phyloP scores from a whole-genome alignment of 2,113 vertebrate genomes.

The Bubalus kerabau region DNA sequence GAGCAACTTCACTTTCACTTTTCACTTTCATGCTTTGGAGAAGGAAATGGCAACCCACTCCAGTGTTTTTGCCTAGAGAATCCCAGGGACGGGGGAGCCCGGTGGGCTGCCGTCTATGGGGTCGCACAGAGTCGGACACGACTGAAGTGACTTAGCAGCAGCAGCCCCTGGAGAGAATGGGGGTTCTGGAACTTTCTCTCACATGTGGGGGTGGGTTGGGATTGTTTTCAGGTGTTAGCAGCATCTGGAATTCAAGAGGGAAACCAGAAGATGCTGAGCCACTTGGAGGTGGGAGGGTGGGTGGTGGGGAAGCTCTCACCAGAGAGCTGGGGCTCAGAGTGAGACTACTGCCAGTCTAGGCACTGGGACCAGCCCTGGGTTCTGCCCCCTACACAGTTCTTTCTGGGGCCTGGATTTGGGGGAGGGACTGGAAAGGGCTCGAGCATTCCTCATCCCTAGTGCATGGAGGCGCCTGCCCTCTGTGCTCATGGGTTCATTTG shows the following conservation, averaged over 20 bases:
- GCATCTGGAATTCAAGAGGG: not conserved
- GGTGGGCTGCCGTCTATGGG: no score
- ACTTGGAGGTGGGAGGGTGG: not conserved
- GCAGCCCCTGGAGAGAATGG: not conserved
- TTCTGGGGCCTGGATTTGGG: not conserved
- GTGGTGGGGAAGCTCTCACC: not conserved
- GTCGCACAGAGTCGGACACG: no score
- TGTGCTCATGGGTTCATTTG: not conserved
- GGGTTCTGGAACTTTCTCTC: not conserved
- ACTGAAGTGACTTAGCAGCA: no score
- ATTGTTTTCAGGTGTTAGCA: not conserved
- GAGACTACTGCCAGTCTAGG: not conserved
- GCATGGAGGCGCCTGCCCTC: not conserved
- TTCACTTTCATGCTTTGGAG: no score
- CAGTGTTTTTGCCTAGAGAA: no score
- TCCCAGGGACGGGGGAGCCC: no score
- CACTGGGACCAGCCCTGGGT: no score
- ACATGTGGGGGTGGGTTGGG: accelerated
- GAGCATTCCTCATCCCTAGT: not conserved
- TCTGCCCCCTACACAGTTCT: not conserved
- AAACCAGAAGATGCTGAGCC: not conserved
- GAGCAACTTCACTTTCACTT: no score
- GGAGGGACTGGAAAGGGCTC: not conserved
- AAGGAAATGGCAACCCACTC: no score
- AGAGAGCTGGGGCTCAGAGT: not conserved